Evolutionary conservation across 1,140 invertebrate species (phyloP), one percentile per base, ranked within the genome.

Genomic region (Sitodiplosis mosellana): DNA sequence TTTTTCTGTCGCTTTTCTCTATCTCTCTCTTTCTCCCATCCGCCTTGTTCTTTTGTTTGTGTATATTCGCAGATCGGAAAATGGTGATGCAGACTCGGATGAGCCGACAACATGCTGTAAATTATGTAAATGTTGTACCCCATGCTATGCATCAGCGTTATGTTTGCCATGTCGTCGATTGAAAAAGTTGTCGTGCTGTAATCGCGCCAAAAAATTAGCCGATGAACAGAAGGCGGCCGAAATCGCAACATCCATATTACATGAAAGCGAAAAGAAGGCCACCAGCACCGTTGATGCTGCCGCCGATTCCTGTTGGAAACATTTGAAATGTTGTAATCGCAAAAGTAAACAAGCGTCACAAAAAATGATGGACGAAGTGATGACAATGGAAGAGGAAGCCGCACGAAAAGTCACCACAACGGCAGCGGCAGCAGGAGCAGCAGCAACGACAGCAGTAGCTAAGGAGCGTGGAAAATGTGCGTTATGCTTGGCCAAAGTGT

Each of bases 101-200:
- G 54, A 61, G 11, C 46, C 47, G 6, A 48, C 44, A 0, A 59
- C 61, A 6, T 55, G 47, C 18, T 48, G 47, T 41, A 36, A 36
- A n/a, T 20, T n/a, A 12, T 47, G 27, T 8, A 47, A 47, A 38
- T 47, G 52, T 40, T 63, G 58, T 61, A 59, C 45, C 48, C 57
- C 21, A 53, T 48, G 44, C 49, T 64, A 4, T 63, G 58, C 36
- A 59, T 11, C 41, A 17, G 20, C 27, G 14, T 21, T 43, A 4
- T 43, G 41, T 43, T 20, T 64, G 55, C 61, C 61, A 40, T 64
- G 61, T 48, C 59, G 61, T 8, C 58, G 61, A 1, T 58, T 43
- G 18, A 19, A 12, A 18, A 43, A 43, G 6, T 18, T 43, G n/a
- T 18, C n/a, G 20, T 43, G 41, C 14, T 27, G 27, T 27, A 27